Conservation (phyloP, 2,113 vertebrate genomes). For the Cathartes aura region DNA sequence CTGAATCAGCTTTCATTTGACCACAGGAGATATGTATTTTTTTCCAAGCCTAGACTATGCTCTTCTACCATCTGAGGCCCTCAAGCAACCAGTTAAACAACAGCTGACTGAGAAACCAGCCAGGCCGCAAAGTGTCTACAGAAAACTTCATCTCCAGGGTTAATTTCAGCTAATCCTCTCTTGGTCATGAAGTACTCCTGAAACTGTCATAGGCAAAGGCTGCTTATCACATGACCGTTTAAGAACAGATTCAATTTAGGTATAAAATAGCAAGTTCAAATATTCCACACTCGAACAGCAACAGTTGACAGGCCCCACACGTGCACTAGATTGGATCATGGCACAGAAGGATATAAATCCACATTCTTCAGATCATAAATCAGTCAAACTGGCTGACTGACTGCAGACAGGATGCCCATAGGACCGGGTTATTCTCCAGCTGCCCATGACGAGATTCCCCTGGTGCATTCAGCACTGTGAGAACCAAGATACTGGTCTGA, state of each 20-base stretch:
- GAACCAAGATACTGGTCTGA: neutral
- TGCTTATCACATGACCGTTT: neutral
- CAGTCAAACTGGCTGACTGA: neutral
- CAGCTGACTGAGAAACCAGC: neutral
- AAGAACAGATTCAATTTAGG: constrained; percentile 1
- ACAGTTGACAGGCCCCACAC: neutral
- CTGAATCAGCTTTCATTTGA: neutral
- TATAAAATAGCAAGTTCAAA: constrained; percentile 22
- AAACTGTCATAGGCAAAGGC: neutral
- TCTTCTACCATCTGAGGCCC: neutral
- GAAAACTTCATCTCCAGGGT: neutral
- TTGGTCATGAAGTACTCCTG: neutral
- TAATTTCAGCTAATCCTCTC: neutral
- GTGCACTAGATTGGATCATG: neutral
- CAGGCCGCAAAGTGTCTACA: neutral
- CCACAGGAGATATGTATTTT: neutral
- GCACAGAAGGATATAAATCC: constrained; percentile 3
- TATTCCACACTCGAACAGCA: neutral
- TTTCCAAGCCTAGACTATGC: neutral
- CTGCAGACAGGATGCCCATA: neutral
- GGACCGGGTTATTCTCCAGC: neutral
- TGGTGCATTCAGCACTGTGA: neutral
- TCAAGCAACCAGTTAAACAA: neutral
- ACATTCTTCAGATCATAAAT: constrained; percentile 20
- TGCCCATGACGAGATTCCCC: neutral